Percentiles rank a stretch among this genome's conserved stretches.
These are phyloP conservation scores for Acanthochromis polyacanthus DNA, from an alignment of 2,113 vertebrate genomes.

Conservation along the genomic window DNA sequence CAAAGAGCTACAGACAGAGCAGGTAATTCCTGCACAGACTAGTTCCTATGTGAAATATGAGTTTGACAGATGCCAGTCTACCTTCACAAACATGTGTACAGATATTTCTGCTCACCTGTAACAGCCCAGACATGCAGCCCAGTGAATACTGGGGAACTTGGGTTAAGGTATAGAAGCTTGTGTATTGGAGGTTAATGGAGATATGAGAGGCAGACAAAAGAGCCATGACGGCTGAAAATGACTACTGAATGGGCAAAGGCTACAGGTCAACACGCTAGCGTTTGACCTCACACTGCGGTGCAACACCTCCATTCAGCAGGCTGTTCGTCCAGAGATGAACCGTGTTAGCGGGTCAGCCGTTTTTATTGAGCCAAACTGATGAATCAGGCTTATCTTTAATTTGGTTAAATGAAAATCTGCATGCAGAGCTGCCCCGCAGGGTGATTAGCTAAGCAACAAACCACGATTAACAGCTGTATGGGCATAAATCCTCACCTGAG, in stretches of 20 bases:
- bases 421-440: conserved; percentile 47
- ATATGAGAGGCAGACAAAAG: conserved; percentile 66
- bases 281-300: conserved; percentile 70
- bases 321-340: conserved; percentile 61
- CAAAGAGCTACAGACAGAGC: conserved; percentile 35
- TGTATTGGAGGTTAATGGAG: conserved; percentile 65
- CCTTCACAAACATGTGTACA: conserved; percentile 23
- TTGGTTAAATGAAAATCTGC: conserved; percentile 72
- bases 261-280: conserved; percentile 65
- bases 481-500: conserved; percentile 10
- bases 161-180: conserved; percentile 31
- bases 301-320: conserved; percentile 73
- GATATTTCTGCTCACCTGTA: conserved; percentile 44
- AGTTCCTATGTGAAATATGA: conserved; percentile 33
- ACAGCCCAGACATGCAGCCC: conserved; percentile 24
- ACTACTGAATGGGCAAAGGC: conserved; percentile 63
- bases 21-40: conserved; percentile 24
- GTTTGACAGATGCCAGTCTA: conserved; percentile 74
- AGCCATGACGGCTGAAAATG: conserved; percentile 64
- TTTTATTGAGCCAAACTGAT: conserved; percentile 61
- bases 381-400: conserved; percentile 77
- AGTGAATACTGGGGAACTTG: neutral
- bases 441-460: conserved; percentile 73
- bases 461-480: conserved; percentile 19
- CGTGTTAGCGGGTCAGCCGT: conserved; percentile 63